A percentile compares a stretch with the other conserved stretches of the same genome.
Conservation (phyloP, 2,797 vertebrate genomes). For the Zenarchopterus dispar region DNA sequence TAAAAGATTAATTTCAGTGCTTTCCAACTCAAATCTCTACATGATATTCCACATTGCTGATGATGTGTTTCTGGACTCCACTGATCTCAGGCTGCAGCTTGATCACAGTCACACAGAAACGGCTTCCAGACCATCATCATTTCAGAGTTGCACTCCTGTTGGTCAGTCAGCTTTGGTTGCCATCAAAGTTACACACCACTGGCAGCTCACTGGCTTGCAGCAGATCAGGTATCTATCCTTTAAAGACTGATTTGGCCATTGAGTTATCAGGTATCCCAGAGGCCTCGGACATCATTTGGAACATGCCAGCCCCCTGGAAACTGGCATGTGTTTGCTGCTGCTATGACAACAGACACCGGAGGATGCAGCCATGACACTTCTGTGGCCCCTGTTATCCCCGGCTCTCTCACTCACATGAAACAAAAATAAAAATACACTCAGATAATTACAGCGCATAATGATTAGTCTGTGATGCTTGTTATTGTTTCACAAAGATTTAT, state of each 20-base stretch:
- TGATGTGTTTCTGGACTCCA: conserved; percentile 26
- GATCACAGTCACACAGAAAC: conserved; percentile 35
- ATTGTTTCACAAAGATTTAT: conserved; percentile 57
- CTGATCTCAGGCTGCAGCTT: conserved; percentile 28
- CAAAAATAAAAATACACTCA: conserved; percentile 34
- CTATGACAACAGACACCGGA: conserved; percentile 20
- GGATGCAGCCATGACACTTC: conserved; percentile 46
- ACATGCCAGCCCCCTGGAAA: conserved; percentile 49
- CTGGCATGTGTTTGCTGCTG: conserved; percentile 56
- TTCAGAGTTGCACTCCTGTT: conserved; percentile 13
- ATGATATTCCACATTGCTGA: conserved; percentile 24
- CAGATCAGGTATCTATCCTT: conserved; percentile 62
- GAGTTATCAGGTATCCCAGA: conserved; percentile 65
- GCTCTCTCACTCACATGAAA: conserved; percentile 7
- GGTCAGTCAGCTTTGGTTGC: conserved; percentile 25
- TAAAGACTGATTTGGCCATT: conserved; percentile 42
- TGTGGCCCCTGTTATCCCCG: conserved; percentile 27
- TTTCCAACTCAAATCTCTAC: conserved; percentile 38
- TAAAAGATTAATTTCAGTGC: conserved; percentile 32
- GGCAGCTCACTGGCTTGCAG: conserved; percentile 63
- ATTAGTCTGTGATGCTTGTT: conserved; percentile 39
- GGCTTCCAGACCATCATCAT: conserved; percentile 18
- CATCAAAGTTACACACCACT: conserved; percentile 35
- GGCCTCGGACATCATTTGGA: conserved; percentile 35
- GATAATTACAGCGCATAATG: conserved; percentile 45